A percentile compares a stretch with the other conserved stretches of the same genome.
Conservation (phyloP, 2,113 vertebrate genomes). For the Podocnemis expansa region DNA sequence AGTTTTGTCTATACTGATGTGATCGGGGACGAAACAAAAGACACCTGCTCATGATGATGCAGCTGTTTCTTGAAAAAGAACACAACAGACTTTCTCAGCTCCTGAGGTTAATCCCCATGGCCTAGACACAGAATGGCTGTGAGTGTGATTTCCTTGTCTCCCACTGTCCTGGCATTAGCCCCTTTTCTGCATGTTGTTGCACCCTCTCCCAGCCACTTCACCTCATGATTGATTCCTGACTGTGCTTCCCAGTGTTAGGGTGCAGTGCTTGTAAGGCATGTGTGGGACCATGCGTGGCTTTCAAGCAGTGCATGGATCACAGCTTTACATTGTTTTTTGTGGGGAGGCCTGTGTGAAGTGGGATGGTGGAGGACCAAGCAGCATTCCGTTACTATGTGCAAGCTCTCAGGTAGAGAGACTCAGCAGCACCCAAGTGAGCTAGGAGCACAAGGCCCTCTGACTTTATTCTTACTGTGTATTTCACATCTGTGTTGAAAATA, state of each 20-base stretch:
- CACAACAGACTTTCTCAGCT: neutral
- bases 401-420: neutral
- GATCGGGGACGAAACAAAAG: neutral
- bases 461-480: neutral
- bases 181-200: neutral
- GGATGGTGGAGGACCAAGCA: neutral
- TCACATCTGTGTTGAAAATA: neutral
- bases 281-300: neutral
- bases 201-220: neutral
- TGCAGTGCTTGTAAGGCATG: neutral
- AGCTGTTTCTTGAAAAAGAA: constrained; percentile 21
- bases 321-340: neutral
- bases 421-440: neutral
- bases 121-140: neutral
- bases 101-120: constrained; percentile 17
- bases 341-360: neutral
- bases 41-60: neutral
- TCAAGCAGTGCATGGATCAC: neutral
- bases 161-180: neutral
- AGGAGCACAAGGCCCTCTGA: neutral
- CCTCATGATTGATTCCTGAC: neutral
- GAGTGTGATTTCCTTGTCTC: neutral
- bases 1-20: neutral
- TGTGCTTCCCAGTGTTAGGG: neutral
- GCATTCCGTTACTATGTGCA: neutral